Evolutionary conservation across 1,140 invertebrate species (phyloP), one percentile per base, ranked within the genome.

Genomic region (Nephotettix cincticeps): DNA sequence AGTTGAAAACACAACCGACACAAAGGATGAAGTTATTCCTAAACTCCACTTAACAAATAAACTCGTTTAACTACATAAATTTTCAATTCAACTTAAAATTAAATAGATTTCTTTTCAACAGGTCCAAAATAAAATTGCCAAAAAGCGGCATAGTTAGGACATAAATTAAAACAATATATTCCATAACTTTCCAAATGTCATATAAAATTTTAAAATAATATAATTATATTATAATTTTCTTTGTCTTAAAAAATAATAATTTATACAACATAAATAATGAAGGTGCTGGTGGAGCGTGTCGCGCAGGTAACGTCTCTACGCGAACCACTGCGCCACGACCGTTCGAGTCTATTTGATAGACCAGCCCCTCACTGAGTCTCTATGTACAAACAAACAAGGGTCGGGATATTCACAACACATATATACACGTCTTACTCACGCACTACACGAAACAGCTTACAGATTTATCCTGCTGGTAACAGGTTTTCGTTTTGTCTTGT

Each of bases 381-480:
- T 19, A 58, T 73, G 61, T 73, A 73, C 72, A 73, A 73, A 73
- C 69, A 71, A 69, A 56, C 72, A 73, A 73, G 40, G 70, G 65
- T 65, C 47, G 58, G 71, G 71, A 71, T 71, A 71, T 71, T 54
- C 70, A 74, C 73, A 71, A 69, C 73, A 74, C 70, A 71, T 74
- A 67, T 74, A 67, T 74, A 74, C 73, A 74, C 69, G 47, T 17
- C 47, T 51, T 51, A 51, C 47, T 51, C 56, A 27, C 27, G 56
- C 56, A 51, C 71, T 43, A 69, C 72, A 74, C 74, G 70, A 75
- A 75, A 76, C 75, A 77, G 75, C 74, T 77, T 77, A 76, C 75
- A 76, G 76, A 75, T 73, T 66, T 61, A 27, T 61, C 56, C 56
- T 61, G 56, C 56, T 28, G 56, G 56, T 29, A 61, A 61, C 56